Conservation (phyloP, 2,888 invertebrate genomes). For the Plebejus anna region DNA sequence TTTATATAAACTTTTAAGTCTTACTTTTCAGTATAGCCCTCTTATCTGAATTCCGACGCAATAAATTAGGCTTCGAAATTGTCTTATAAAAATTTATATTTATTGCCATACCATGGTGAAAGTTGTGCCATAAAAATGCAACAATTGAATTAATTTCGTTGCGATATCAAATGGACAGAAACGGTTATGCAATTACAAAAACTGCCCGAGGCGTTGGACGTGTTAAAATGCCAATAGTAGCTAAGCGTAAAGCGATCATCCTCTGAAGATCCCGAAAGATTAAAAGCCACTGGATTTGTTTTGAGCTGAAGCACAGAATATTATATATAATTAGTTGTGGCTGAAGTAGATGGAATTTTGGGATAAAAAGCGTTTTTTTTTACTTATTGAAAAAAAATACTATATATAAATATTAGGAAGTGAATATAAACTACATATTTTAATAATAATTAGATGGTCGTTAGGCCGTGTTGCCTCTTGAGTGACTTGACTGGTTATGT, state of each 20-base stretch:
- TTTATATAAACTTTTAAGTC: background rate
- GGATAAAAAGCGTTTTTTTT: no score
- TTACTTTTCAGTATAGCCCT: background rate
- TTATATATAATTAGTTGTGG: no score
- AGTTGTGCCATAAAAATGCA: conserved; percentile 33
- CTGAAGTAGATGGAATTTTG: no score
- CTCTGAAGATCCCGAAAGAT: background rate
- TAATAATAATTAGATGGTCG: no score
- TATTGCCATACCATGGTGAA: conserved; percentile 31
- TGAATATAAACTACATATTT: no score
- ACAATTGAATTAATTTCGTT: conserved; percentile 43
- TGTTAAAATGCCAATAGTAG: background rate
- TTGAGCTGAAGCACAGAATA: no score
- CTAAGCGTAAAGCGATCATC: background rate
- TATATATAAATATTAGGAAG: no score
- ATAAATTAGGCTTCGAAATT: conserved; percentile 2
- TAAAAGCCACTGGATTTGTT: background rate
- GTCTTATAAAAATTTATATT: conserved; percentile 3
- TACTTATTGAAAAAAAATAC: no score
- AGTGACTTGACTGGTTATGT: no score
- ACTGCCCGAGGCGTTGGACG: conserved; percentile 30
- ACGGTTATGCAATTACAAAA: conserved; percentile 44
- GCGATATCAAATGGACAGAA: conserved; percentile 35
- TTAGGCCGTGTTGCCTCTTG: no score
- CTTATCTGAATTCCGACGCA: background rate